Base-by-base conservation (phyloP, 2,888 invertebrate species). In the Antitype chi region DNA sequence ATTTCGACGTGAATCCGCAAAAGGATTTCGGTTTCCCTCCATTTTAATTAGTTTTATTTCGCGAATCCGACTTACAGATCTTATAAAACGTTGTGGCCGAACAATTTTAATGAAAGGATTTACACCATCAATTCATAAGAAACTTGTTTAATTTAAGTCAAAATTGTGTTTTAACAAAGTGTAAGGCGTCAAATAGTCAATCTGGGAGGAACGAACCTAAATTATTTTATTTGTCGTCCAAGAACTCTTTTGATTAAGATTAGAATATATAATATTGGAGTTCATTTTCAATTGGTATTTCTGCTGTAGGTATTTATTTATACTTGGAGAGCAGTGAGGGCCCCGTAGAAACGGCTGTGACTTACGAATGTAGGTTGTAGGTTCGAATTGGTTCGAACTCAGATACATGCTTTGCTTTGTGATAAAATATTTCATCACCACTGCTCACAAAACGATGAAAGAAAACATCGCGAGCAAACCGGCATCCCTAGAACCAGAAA, bases 31-130 rank as follows among this genome's bases (percentile, higher is more conserved):
- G 86, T 66, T 82, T 66, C 79, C 80, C 77, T 89, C 88, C 88
- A 89, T 92, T 95, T 94, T 94, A 95, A 95, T 95, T 95, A 95
- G 93, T 94, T 94, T 94, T 93, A 95, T 95, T 95, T 94, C 92
- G 86, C 90, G 89, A 92, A 93, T 92, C 92, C 91, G 90, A 92
- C 91, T 94, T 91, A 90, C 90, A 87, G 91, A 94, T 93, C 94
- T 94, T 93, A 94, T 92, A 94, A 94, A 94, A 93, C 92, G 91
- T 93, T 93, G 94, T 90, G 94, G 94, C 91, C 90, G 93, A 95
- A 95, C 92, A 94, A 94, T 93, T 95, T 95, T 94, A 94, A 95
- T 95, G 94, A 94, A 94, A 94, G 91, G 92, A 92, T 93, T 92
- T 90, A 91, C 90, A 88, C 89, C 91, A 90, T 91, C 88, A 91